Base-by-base conservation (phyloP, 2,888 invertebrate species). In the Pantelozetes paolii region DNA sequence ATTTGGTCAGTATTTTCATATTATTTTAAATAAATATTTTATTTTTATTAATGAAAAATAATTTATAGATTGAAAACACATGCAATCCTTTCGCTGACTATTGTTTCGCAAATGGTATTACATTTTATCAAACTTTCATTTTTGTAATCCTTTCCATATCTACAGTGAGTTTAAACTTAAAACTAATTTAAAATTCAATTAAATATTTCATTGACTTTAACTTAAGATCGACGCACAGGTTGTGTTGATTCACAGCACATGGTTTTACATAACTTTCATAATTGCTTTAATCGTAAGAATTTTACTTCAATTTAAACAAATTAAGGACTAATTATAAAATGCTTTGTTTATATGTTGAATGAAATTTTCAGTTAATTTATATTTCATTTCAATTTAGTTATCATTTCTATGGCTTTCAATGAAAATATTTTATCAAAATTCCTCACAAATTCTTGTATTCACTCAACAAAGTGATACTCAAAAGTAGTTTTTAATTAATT, bases 401-500 rank as follows among this genome's bases (percentile, higher is more conserved):
- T 45, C 50, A 28, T 50, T 73, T 2, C 48, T 73, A 88, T 96
- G 95, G 90, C 97, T 96, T 90, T 95, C 99, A 88, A 98, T 98
- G 86, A 98, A 99, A 91, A 98, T 99, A 88, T 96, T 96, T 88
- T 98, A 99, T 90, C 93, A 98, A 89, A 93, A 98, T 89, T 96
- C 98, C 87, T 94, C 89, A 92, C 97, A 88, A 18, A 54, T 13
- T 95, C 97, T 88, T 97, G 98, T 89, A 99, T 98, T 89, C 96
- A 95, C 87, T 98, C 98, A 87, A 94, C 96, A 86, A 94, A 96
- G 97, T 88, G 98, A 62, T 13, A 32, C 62, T 32, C 62, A 62
- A 18, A 32, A 62, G 62, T 32, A 62, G 6, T 62, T 30, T 62
- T 32, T 8, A 3, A n/a, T 62, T 15, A 32, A 18, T 32, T 32